Evolutionary conservation across 2,113 vertebrate genomes (phyloP).

Genomic region (Coracopsis vasa): DNA sequence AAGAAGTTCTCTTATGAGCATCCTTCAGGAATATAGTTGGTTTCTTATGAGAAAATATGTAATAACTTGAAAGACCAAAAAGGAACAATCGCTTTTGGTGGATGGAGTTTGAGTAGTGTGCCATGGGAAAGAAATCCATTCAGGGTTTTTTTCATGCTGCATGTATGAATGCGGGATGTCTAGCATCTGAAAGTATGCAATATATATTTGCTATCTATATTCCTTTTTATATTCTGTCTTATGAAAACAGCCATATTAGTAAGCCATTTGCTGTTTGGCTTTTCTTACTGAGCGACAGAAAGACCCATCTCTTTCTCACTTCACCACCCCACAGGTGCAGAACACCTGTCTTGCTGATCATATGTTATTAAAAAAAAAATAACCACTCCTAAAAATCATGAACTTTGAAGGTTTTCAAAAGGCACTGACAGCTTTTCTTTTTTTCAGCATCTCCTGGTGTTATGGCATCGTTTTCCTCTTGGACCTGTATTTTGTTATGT

Average conservation of each 20-base stretch:
- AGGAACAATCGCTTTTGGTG: accelerated
- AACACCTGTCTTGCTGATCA: not conserved
- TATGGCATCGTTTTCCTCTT: not conserved
- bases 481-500: not conserved
- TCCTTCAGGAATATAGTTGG: not conserved
- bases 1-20: not conserved
- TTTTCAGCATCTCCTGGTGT: not conserved
- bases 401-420: not conserved
- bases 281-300: not conserved
- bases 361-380: not conserved
- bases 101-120: not conserved
- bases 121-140: not conserved
- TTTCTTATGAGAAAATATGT: not conserved
- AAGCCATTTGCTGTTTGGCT: not conserved
- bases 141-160: not conserved
- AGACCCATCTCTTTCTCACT: not conserved
- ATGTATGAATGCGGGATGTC: not conserved
- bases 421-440: not conserved
- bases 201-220: not conserved
- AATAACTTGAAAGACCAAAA: not conserved
- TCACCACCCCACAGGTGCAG: not conserved
- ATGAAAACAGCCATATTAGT: not conserved
- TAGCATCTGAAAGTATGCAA: not conserved
- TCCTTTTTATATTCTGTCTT: not conserved
- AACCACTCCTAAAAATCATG: not conserved